Evolutionary conservation across 1,140 invertebrate species (phyloP).

Genomic region (Oncopeltus fasciatus): DNA sequence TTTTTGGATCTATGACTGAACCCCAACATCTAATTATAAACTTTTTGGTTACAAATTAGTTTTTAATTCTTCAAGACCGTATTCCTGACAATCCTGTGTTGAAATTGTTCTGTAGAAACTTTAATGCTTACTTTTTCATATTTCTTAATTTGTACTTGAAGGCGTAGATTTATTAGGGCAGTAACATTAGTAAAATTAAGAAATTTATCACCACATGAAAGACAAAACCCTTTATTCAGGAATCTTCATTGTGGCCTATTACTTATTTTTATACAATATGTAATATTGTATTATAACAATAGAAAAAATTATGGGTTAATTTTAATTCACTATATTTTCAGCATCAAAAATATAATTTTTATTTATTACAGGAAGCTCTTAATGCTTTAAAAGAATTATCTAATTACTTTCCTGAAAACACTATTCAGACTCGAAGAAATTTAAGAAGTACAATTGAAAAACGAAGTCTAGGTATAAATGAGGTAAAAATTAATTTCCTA

Average conservation of each 20-base stretch:
- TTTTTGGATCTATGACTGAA: too few species aligned
- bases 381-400: slow-evolving; percentile 73
- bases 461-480: slow-evolving; percentile 60
- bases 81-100: too few species aligned
- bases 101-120: not conserved
- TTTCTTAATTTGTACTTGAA: too few species aligned
- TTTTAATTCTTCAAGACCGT: too few species aligned
- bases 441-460: slow-evolving; percentile 85
- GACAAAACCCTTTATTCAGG: not conserved
- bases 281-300: too few species aligned
- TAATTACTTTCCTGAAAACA: slow-evolving; percentile 76
- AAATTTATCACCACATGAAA: not conserved
- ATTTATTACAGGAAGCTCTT: slow-evolving; percentile 50
- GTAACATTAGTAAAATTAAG: not conserved
- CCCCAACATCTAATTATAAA: too few species aligned
- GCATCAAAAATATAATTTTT: not conserved
- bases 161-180: too few species aligned
- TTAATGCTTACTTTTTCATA: too few species aligned
- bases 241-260: not conserved
- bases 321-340: not conserved
- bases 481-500: too few species aligned
- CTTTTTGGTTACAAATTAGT: too few species aligned
- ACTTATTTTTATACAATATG: too few species aligned
- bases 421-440: slow-evolving; percentile 66
- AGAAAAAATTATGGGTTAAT: not conserved